Conservation (phyloP, 64 coral and sea anemone genomes). For the Catalaphyllia jardinei region DNA sequence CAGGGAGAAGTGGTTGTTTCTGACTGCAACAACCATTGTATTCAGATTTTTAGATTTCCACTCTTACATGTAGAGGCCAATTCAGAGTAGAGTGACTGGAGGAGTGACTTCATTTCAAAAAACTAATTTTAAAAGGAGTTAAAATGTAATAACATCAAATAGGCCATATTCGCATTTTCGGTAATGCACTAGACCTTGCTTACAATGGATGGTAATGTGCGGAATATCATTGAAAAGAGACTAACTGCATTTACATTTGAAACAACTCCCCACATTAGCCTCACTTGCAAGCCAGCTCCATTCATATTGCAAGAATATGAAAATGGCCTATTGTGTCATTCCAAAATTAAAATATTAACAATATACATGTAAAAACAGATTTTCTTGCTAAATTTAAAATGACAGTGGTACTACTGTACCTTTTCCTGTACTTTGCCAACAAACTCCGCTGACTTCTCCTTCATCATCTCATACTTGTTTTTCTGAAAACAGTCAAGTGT, state of each 20-base stretch:
- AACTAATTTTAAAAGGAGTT: background rate
- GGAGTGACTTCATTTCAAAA: background rate
- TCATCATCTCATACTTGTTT: constrained; percentile 39
- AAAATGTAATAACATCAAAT: background rate
- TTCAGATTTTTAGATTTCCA: constrained; percentile 50
- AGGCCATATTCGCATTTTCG: no score
- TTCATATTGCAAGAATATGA: no score
- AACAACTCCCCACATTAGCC: no score
- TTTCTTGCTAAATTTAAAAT: no score
- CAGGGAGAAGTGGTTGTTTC: constrained; percentile 38
- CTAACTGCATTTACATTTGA: no score
- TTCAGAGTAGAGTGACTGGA: background rate
- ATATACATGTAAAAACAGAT: no score
- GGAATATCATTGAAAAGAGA: no score
- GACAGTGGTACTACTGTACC: background rate
- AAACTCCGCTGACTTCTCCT: constrained; percentile 37
- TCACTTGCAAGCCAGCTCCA: no score
- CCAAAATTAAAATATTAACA: no score
- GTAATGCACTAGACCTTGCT: no score
- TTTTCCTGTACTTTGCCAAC: background rate
- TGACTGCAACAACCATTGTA: constrained; percentile 59
- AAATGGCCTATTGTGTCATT: no score
- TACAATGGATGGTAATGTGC: no score
- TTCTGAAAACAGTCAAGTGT: constrained; percentile 27
- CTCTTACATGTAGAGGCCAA: background rate